These are phyloP conservation scores for Iguana delicatissima DNA, from an alignment of 2,797 vertebrate genomes.

Conservation along the genomic window DNA sequence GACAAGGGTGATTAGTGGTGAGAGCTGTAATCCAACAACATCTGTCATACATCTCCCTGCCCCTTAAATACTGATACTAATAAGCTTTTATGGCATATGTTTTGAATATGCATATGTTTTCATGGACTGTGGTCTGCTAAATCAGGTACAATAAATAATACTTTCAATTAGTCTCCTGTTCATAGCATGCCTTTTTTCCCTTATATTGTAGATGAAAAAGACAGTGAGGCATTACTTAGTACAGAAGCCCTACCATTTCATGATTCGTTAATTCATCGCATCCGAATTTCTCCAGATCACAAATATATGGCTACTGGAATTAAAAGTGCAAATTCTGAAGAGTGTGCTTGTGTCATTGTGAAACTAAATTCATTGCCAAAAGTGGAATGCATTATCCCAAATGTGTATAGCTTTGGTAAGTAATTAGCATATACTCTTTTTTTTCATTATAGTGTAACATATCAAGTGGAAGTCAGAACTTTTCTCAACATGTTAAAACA, in stretches of 20 bases:
- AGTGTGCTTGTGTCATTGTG: conserved; percentile 84
- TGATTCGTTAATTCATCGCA: conserved; percentile 85
- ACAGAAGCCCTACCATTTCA: conserved; percentile 77
- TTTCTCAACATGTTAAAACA: background rate
- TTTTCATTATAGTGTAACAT: background rate
- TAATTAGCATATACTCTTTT: conserved; percentile 17
- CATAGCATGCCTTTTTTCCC: conserved; percentile 32
- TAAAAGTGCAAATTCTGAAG: conserved; percentile 82
- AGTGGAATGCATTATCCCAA: conserved; percentile 80
- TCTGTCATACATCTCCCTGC: too few relatives aligned
- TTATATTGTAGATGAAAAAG: conserved; percentile 74
- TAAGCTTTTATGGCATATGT: too few relatives aligned
- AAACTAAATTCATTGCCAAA: conserved; percentile 76
- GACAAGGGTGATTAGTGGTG: too few relatives aligned
- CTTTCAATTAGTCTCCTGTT: conserved; percentile 37
- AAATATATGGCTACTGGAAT: conserved; percentile 86
- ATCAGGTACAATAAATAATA: background rate
- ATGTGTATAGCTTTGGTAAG: conserved; percentile 92
- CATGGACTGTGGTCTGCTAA: background rate
- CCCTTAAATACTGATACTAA: too few relatives aligned
- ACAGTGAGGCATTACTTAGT: conserved; percentile 84
- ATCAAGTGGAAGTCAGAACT: background rate
- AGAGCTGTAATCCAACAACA: too few relatives aligned
- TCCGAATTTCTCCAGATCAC: conserved; percentile 91
- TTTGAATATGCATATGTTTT: background rate